Conservation (phyloP, 2,888 invertebrate genomes). For the Tenthredo livida region DNA sequence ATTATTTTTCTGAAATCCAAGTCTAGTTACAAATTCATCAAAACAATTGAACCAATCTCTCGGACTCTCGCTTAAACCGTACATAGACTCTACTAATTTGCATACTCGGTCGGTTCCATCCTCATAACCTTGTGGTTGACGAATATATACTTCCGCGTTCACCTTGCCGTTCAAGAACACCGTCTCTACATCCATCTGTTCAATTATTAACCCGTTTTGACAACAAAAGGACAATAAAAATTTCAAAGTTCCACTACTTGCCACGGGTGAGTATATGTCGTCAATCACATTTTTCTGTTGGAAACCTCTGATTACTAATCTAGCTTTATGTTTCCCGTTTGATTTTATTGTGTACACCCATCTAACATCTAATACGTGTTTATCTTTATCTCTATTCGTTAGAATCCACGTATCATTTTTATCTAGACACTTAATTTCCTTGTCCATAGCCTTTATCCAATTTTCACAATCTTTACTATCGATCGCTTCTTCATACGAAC, state of each 20-base stretch:
- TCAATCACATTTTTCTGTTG: too few relatives aligned
- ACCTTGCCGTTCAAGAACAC: constrained; percentile 49
- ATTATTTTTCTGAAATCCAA: too few relatives aligned
- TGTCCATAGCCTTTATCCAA: too few relatives aligned
- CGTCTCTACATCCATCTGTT: not conserved
- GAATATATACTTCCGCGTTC: constrained; percentile 48
- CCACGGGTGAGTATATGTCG: too few relatives aligned
- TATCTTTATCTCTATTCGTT: too few relatives aligned
- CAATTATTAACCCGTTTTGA: not conserved
- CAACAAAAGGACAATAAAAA: not conserved
- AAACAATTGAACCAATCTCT: constrained; percentile 55
- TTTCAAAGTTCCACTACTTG: too few relatives aligned
- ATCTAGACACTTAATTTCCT: too few relatives aligned
- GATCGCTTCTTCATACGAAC: too few relatives aligned
- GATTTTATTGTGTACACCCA: too few relatives aligned
- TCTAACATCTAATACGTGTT: too few relatives aligned
- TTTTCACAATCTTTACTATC: too few relatives aligned
- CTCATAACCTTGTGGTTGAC: constrained; percentile 47
- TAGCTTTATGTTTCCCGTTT: not conserved
- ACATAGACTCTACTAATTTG: constrained; percentile 55
- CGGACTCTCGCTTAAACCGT: constrained; percentile 55
- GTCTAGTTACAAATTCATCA: not conserved
- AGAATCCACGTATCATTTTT: too few relatives aligned
- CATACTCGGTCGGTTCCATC: constrained; percentile 53
- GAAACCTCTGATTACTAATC: not conserved